phyloP scores from a whole-genome alignment of 1,140 invertebrate genomes.

The Muscidifurax raptorellus region DNA sequence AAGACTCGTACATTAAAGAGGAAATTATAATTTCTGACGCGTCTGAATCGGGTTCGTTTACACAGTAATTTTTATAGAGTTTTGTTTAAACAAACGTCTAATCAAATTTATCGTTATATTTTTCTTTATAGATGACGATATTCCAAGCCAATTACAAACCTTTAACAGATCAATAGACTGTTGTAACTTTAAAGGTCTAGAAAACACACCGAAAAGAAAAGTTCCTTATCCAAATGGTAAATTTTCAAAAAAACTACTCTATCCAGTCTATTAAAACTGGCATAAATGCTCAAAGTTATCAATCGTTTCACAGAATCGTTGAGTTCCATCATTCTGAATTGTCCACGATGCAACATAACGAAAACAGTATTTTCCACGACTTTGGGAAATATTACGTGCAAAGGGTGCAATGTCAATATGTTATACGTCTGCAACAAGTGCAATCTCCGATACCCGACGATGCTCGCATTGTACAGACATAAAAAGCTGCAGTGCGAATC shows the following conservation, averaged over 20 bases:
- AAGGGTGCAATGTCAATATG: constrained; percentile 45
- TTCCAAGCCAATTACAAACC: background rate
- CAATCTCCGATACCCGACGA: constrained; percentile 7
- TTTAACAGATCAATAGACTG: background rate
- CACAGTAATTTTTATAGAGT: background rate
- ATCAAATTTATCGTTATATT: background rate
- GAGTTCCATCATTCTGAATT: constrained; percentile 33
- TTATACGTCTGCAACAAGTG: constrained; percentile 32
- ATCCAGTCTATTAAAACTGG: background rate
- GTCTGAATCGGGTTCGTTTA: background rate
- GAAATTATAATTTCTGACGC: constrained; percentile 47
- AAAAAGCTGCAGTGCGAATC: constrained; percentile 30
- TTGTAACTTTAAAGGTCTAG: background rate
- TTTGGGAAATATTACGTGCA: constrained; percentile 18
- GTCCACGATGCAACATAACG: constrained; percentile 36
- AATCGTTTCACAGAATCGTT: constrained; percentile 14
- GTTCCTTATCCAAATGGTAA: background rate
- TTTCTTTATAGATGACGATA: background rate
- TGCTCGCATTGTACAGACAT: constrained; percentile 40
- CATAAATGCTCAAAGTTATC: background rate
- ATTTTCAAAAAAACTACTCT: background rate
- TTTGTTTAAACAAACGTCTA: background rate
- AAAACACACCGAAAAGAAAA: background rate
- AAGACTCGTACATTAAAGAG: constrained; percentile 38
- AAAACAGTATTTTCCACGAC: constrained; percentile 26